Conservation (phyloP, 2,113 vertebrate genomes). For the Trogon melanurus region DNA sequence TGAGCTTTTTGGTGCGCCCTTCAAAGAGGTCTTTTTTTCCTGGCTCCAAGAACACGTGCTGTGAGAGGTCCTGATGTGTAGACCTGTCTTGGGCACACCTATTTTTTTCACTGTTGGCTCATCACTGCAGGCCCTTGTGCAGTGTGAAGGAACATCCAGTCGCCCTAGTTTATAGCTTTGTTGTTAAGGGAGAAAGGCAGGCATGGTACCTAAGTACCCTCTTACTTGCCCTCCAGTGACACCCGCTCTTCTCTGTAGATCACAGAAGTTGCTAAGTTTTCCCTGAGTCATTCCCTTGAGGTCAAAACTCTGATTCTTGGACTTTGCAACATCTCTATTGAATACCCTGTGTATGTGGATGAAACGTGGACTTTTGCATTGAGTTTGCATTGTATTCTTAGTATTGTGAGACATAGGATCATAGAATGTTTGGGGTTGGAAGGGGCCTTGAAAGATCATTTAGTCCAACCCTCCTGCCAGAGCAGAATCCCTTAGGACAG, state of each 20-base stretch:
- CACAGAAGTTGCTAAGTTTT: not conserved
- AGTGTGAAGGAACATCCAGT: not conserved
- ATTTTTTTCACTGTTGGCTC: not conserved
- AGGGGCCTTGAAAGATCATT: no score
- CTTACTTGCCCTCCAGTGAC: not conserved
- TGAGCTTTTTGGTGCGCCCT: not conserved
- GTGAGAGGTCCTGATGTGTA: not conserved
- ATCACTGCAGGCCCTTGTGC: not conserved
- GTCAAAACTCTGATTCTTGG: not conserved
- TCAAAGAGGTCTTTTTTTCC: not conserved
- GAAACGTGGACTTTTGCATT: not conserved
- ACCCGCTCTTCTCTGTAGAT: not conserved
- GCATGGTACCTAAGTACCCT: no score
- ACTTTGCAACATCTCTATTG: not conserved
- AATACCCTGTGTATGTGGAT: not conserved
- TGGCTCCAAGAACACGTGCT: not conserved
- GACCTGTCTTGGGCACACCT: not conserved
- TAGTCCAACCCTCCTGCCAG: no score
- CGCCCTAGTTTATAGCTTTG: not conserved
- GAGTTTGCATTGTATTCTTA: not conserved
- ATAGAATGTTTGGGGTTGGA: no score
- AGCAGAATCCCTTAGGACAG: no score
- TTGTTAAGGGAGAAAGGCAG: not conserved
- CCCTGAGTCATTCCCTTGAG: not conserved
- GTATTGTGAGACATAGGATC: not conserved